A percentile compares a stretch with the other conserved stretches of the same genome.
Conservation (phyloP, 2,888 invertebrate species). For the Pocota personata region DNA sequence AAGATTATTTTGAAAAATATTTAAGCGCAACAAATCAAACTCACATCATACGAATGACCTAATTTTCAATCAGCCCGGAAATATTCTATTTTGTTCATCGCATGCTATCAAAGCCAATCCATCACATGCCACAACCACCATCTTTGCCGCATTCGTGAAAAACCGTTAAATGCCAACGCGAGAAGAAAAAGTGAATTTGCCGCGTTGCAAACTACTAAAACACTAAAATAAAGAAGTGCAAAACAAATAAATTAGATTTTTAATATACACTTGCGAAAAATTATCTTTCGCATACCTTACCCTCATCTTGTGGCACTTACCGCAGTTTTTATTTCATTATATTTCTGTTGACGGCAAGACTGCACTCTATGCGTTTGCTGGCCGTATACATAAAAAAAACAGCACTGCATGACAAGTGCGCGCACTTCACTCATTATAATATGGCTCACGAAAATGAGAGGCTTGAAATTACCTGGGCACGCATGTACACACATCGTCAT, state of each 20-base stretch:
- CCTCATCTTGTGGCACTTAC: slow-evolving; percentile 23
- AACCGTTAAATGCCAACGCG: neutral
- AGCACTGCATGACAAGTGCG: slow-evolving; percentile 53
- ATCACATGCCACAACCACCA: slow-evolving; percentile 15
- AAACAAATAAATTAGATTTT: slow-evolving; percentile 31
- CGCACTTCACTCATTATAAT: neutral
- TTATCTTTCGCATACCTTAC: slow-evolving; percentile 3
- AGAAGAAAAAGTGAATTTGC: slow-evolving; percentile 17
- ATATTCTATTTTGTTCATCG: slow-evolving; percentile 52
- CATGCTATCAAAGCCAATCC: slow-evolving; percentile 16
- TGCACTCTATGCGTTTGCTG: slow-evolving; percentile 39
- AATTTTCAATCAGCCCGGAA: slow-evolving; percentile 68
- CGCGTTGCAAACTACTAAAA: neutral
- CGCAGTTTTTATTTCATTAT: slow-evolving; percentile 45
- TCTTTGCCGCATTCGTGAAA: neutral
- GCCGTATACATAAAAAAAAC: slow-evolving; percentile 1
- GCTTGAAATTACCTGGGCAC: slow-evolving; percentile 54
- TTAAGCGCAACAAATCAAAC: slow-evolving; percentile 16
- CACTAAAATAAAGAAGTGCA: neutral
- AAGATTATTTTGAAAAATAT: slow-evolving; percentile 34
- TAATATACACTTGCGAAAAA: slow-evolving; percentile 19
- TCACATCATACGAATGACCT: slow-evolving; percentile 37
- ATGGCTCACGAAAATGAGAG: slow-evolving; percentile 35
- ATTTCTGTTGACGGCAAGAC: neutral
- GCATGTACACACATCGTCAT: slow-evolving; percentile 59